Evolutionary conservation across 2,888 invertebrate species (phyloP).

Genomic region (Dysmachus trigonus): DNA sequence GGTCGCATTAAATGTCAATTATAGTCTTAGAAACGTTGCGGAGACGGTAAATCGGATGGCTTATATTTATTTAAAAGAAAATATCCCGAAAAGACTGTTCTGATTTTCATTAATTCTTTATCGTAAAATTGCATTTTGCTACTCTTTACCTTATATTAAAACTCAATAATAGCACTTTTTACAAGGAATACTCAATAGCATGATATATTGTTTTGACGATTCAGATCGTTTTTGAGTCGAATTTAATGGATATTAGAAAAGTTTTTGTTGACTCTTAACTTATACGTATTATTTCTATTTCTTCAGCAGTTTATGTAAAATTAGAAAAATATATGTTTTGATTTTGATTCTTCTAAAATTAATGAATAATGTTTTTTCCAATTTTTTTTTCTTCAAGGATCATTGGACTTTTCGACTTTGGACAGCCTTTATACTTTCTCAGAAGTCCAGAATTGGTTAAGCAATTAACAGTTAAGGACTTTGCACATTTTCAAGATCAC

Average conservation of each 20-base stretch:
- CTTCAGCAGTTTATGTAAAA: neutral
- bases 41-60: too few relatives aligned
- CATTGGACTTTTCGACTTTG: slow-evolving; percentile 65
- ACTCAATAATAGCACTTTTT: too few relatives aligned
- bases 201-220: too few relatives aligned
- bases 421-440: slow-evolving; percentile 63
- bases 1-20: too few relatives aligned
- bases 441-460: slow-evolving; percentile 69
- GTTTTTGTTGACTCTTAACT: neutral
- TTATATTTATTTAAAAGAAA: too few relatives aligned
- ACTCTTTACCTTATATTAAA: too few relatives aligned
- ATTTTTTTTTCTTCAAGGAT: slow-evolving; percentile 59
- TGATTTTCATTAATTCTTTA: neutral
- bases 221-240: too few relatives aligned
- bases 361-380: too few relatives aligned
- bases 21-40: too few relatives aligned
- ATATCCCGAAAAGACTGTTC: too few relatives aligned
- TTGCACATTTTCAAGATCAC: slow-evolving; percentile 67
- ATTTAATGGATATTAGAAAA: neutral
- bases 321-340: neutral
- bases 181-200: too few relatives aligned
- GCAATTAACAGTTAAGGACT: slow-evolving; percentile 68
- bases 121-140: too few relatives aligned
- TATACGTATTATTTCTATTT: neutral
- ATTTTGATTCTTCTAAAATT: neutral